Base-by-base conservation (phyloP, 2,888 invertebrate genomes). In the Taenaris catops region DNA sequence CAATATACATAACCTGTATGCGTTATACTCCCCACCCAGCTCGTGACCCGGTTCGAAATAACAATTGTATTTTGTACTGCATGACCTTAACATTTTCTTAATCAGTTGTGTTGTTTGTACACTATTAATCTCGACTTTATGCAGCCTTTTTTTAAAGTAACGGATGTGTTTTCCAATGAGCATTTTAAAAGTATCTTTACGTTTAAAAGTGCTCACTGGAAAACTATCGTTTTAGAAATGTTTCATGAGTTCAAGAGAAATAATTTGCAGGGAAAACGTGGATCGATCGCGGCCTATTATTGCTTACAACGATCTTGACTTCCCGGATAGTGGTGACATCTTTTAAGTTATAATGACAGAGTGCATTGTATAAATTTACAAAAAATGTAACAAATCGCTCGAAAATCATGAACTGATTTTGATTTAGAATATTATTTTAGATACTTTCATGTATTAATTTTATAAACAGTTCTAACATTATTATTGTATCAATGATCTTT, bases 281-380 rank as follows among this genome's bases (percentile, higher is more conserved):
- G 90, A 90, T 72, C 89, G 90, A 59, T 90, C 91, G 76, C 91
- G 96, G 80, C 91, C 93, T 76, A 89, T 95, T 75, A 90, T 96
- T 80, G 93, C 93, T 76, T 96, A 96, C 91, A 92, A 94, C 88
- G 96, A 96, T 89, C 91, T 96, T 89, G 96, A 96, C 89, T 94
- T 94, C 76, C 94, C 94, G 84, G 94, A 94, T 73, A 90, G 87
- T 87, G 89, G 90, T 71, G 94, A 94, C 74, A 90, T 92, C 74
- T 93, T 94, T 80, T 92, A 89, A 88, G 55, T 56, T 49, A 26
- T 50, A 49, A 34, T 32, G 41, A 48, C 51, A 42, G 48, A 33
- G 7, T 14, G 21, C 12, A 12, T 12, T 12, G 8, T 20, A 9
- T 29, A 8, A 19, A 12, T 19, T 28, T 20, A 5, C 12, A 28